Percentiles rank a stretch among this genome's conserved stretches.
phyloP scores from a whole-genome alignment of 2,113 vertebrate genomes.

The Limanda limanda region DNA sequence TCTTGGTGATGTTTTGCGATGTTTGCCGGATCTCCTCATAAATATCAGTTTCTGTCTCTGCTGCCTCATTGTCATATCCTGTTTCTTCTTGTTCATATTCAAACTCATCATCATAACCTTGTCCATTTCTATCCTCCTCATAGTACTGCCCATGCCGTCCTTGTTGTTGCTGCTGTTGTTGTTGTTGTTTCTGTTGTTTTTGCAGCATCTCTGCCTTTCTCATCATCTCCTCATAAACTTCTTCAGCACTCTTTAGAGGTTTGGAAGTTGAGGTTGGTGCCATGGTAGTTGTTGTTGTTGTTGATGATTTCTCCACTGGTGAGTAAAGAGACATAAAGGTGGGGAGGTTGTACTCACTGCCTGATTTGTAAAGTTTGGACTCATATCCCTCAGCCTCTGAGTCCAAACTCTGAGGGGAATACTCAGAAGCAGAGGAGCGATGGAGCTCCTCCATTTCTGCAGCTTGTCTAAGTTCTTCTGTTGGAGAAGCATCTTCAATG shows the following conservation, averaged over 20 bases:
- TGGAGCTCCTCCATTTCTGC: slow-evolving; percentile 99
- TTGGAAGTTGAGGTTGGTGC: slow-evolving; percentile 85
- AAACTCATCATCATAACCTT: slow-evolving; percentile 87
- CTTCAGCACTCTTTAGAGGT: slow-evolving; percentile 94
- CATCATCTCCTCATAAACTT: slow-evolving; percentile 99
- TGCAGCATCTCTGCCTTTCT: slow-evolving; percentile 95
- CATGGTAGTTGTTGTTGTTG: slow-evolving; percentile 70
- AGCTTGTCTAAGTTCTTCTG: slow-evolving; percentile 95
- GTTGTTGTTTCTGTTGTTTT: slow-evolving; percentile 85
- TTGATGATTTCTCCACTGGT: slow-evolving; percentile 88
- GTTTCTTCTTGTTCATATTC: slow-evolving; percentile 83
- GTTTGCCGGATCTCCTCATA: slow-evolving; percentile 93
- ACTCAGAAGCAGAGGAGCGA: slow-evolving; percentile 96
- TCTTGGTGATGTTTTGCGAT: slow-evolving; percentile 85
- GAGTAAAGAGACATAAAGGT: slow-evolving; percentile 98
- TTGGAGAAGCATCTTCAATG: slow-evolving; percentile 97
- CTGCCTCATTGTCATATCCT: slow-evolving; percentile 76
- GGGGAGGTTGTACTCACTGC: slow-evolving; percentile 96
- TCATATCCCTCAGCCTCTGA: slow-evolving; percentile 95
- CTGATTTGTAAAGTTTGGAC: slow-evolving; percentile 93
- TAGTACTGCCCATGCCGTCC: slow-evolving; percentile 77
- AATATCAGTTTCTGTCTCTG: slow-evolving; percentile 83
- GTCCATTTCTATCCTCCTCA: slow-evolving; percentile 82
- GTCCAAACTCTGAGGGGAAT: slow-evolving; percentile 93
- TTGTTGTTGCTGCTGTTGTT: slow-evolving; percentile 81